phyloP scores from a whole-genome alignment of 2,113 vertebrate genomes.

The Baryphthengus martii region DNA sequence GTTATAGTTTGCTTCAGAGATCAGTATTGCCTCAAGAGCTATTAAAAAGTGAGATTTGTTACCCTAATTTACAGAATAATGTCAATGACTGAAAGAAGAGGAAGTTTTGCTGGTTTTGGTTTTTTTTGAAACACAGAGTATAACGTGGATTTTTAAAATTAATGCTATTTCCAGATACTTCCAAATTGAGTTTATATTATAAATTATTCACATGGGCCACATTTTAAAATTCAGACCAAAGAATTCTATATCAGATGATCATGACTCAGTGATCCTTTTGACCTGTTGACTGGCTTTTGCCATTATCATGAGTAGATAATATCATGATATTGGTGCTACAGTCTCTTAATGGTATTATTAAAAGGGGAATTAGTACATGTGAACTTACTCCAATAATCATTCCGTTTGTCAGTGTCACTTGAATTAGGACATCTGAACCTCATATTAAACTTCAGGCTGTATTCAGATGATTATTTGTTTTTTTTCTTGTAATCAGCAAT shows the following conservation, averaged over 20 bases:
- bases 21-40: background rate
- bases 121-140: background rate
- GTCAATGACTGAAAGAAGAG: background rate
- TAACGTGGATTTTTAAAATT: background rate
- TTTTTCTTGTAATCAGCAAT: conserved; percentile 16
- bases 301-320: background rate
- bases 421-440: background rate
- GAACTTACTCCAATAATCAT: background rate
- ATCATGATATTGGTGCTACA: background rate
- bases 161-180: background rate
- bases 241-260: background rate
- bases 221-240: background rate
- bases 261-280: background rate
- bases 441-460: background rate
- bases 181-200: background rate
- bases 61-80: background rate
- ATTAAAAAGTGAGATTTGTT: background rate
- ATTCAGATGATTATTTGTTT: conserved; percentile 22
- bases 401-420: background rate
- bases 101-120: accelerated
- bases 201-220: background rate
- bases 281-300: background rate
- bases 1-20: background rate
- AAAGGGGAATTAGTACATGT: background rate
- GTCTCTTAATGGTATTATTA: background rate